Evolutionary conservation across 1,140 invertebrate genomes (phyloP).

Genomic region (Diorhabda sublineata): DNA sequence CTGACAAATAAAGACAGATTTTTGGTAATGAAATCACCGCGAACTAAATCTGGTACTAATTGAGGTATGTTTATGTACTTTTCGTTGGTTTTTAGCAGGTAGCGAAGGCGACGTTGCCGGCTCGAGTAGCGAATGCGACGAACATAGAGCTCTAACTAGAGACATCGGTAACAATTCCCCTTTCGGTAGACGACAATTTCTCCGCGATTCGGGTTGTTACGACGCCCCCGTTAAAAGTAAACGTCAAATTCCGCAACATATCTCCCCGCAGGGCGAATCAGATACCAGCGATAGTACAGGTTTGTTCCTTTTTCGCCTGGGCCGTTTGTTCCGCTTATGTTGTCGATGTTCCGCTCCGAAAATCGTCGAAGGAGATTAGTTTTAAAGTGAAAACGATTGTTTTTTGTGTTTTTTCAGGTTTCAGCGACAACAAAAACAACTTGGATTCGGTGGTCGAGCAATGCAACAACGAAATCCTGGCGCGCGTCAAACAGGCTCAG

Average conservation of each 20-base stretch:
- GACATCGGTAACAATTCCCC: constrained; percentile 50
- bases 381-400: no score
- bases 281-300: constrained; percentile 49
- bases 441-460: constrained; percentile 56
- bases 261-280: constrained; percentile 50
- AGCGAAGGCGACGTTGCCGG: constrained; percentile 65
- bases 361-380: no score
- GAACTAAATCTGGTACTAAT: no score
- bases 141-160: constrained; percentile 41
- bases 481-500: constrained; percentile 49
- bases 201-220: constrained; percentile 75
- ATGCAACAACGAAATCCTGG: constrained; percentile 56
- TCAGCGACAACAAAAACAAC: constrained; percentile 49
- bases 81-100: constrained; percentile 51
- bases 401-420: constrained; percentile 28
- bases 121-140: constrained; percentile 72
- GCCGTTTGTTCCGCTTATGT: no score
- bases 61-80: no score
- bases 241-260: constrained; percentile 47
- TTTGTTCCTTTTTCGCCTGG: not conserved
- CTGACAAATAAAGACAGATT: no score
- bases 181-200: constrained; percentile 69
- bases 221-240: constrained; percentile 57
- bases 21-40: no score
- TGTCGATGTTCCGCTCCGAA: no score